Conservation (phyloP, 2,797 vertebrate species). For the Aotus griseimembra region DNA sequence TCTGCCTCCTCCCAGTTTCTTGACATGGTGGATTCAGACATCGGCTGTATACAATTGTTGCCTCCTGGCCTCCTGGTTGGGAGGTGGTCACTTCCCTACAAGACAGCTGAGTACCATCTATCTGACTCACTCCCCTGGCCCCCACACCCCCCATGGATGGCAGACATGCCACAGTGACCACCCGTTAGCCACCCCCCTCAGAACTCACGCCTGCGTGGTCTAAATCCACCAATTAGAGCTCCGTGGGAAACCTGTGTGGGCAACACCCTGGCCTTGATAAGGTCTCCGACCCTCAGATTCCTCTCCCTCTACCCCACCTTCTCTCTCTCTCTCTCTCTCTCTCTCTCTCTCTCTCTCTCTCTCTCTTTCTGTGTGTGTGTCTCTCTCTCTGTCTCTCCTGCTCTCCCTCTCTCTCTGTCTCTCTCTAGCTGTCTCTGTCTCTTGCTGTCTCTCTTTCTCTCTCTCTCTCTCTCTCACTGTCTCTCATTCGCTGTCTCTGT, state of each 20-base stretch:
- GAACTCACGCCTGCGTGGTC: fast-evolving
- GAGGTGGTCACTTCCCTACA: neutral
- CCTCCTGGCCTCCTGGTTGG: neutral
- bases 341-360: neutral
- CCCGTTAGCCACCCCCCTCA: neutral
- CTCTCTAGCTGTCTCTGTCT: too few relatives aligned
- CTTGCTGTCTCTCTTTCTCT: too few relatives aligned
- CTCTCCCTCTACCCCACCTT: neutral
- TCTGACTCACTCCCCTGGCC: neutral
- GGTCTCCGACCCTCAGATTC: neutral
- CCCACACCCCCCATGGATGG: fast-evolving
- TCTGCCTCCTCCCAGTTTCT: neutral
- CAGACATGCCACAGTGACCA: too few relatives aligned
- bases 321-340: too few relatives aligned
- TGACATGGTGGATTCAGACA: too few relatives aligned
- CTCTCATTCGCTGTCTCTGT: too few relatives aligned
- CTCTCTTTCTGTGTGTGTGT: too few relatives aligned
- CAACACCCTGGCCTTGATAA: too few relatives aligned
- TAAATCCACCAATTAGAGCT: neutral
- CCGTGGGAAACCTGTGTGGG: neutral
- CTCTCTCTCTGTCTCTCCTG: neutral
- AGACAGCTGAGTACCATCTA: neutral
- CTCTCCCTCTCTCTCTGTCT: neutral
- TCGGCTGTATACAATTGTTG: fast-evolving
- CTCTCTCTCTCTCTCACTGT: too few relatives aligned